Evolutionary conservation across 2,888 invertebrate genomes (phyloP), one percentile per base, ranked within the genome.

Genomic region (Phragmatobia fuliginosa): DNA sequence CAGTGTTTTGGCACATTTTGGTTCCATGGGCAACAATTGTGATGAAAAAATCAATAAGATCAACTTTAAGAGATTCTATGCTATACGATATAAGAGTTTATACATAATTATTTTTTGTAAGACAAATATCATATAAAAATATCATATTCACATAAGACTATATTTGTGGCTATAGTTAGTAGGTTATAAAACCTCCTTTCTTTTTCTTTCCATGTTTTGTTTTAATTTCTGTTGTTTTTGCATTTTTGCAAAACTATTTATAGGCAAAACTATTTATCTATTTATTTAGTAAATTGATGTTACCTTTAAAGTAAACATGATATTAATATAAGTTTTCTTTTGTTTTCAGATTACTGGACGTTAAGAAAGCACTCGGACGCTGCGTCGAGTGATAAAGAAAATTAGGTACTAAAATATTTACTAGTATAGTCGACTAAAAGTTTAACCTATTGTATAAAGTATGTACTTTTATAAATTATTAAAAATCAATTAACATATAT

Each of bases 261-360:
- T n/a, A n/a, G n/a, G n/a, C n/a, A n/a, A n/a, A n/a, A n/a, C n/a
- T n/a, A n/a, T n/a, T n/a, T n/a, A n/a, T n/a, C n/a, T n/a, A n/a
- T n/a, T n/a, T n/a, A n/a, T n/a, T n/a, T 8, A 7, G 21, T 45
- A 21, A 7, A 45, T 45, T 8, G 16, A 21, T 21, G 16, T 45
- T 7, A 45, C 45, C 8, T 56, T 56, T 16, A 16, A 56, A 28
- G 6, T 28, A 16, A 7, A 28, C 16, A 28, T 28, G 10, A 14
- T 4, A 38, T 36, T 58, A 38, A 66, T 58, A 31, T 36, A 10
- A 11, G 66, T 81, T 82, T 87, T 88, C 77, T 79, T 84, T 49
- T 85, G 83, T 81, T 95, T 93, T 72, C 95, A 95, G 95, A 95
- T 94, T 95, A 95, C 76, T 95, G 95, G 95, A 95, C 95, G 28